A percentile compares a stretch with the other conserved stretches of the same genome.
These are phyloP conservation scores for Cordylochernes scorpioides DNA, from an alignment of 2,888 invertebrate species.

Conservation along the genomic window DNA sequence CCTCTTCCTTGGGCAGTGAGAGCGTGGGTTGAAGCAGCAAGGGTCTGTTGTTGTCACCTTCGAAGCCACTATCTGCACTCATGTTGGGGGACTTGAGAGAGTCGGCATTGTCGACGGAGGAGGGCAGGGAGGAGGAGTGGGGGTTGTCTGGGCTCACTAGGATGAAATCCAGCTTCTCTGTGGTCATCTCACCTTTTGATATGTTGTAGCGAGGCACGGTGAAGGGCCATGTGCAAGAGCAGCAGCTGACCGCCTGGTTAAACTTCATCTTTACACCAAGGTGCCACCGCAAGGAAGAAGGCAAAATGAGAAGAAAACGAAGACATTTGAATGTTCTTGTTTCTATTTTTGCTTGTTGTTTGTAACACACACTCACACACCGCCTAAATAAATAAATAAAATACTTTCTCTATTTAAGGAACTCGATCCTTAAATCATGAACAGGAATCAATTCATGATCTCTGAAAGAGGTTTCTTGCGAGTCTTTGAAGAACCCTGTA, in stretches of 20 bases:
- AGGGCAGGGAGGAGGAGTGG: conserved; percentile 6
- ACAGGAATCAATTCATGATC: too few relatives aligned
- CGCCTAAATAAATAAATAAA: too few relatives aligned
- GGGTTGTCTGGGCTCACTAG: conserved; percentile 5
- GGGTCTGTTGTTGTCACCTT: conserved; percentile 11
- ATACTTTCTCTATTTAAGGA: too few relatives aligned
- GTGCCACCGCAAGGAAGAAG: too few relatives aligned
- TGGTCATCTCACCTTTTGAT: too few relatives aligned
- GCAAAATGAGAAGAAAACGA: too few relatives aligned
- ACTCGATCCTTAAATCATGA: too few relatives aligned
- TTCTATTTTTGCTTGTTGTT: too few relatives aligned
- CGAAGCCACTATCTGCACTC: conserved; percentile 13
- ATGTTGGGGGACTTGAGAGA: conserved; percentile 12
- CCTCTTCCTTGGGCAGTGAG: conserved; percentile 9
- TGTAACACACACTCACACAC: too few relatives aligned
- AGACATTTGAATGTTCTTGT: too few relatives aligned
- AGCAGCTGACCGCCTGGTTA: conserved; percentile 10
- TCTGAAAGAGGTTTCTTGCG: too few relatives aligned
- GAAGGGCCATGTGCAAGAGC: conserved; percentile 12
- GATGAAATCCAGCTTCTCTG: conserved; percentile 9
- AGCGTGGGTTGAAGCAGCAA: conserved; percentile 8
- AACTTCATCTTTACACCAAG: conserved; percentile 13
- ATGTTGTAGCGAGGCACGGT: conserved; percentile 10
- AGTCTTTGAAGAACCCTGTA: too few relatives aligned
- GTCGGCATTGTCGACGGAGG: conserved; percentile 9